Percentiles rank a stretch among this genome's conserved stretches.
phyloP scores from a whole-genome alignment of 2,888 invertebrate genomes.

The Oconnorella tubifera region DNA sequence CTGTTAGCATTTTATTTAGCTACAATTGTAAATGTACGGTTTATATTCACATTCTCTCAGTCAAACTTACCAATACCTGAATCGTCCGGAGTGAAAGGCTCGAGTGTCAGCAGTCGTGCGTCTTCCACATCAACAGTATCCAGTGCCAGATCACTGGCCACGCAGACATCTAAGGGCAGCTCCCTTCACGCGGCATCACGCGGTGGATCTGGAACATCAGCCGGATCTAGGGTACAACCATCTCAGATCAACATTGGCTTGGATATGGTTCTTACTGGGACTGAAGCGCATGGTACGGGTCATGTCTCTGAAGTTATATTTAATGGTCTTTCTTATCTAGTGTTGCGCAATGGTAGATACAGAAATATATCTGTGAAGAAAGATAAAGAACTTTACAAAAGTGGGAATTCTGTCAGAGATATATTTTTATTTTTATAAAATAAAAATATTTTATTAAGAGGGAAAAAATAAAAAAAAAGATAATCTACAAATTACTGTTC shows the following conservation, averaged over 20 bases:
- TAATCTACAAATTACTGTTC: no score
- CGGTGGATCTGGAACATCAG: not conserved
- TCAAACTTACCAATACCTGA: not conserved
- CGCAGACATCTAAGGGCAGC: no score
- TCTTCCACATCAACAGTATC: not conserved
- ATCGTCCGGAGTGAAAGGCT: not conserved
- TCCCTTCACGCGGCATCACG: not conserved
- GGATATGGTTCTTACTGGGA: not conserved
- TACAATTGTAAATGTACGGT: not conserved
- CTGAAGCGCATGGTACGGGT: not conserved
- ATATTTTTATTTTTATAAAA: no score
- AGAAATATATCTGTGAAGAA: no score
- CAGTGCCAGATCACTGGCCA: not conserved
- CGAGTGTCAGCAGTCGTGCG: not conserved
- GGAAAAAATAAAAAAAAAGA: no score
- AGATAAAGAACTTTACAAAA: no score
- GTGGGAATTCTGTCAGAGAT: no score
- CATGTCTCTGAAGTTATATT: no score
- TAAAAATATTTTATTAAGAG: no score
- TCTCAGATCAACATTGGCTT: not conserved
- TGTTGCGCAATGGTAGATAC: no score
- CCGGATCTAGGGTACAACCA: not conserved
- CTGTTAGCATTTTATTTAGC: no score
- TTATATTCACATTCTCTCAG: not conserved
- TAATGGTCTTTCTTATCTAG: no score